Base-by-base conservation (phyloP, 2,888 invertebrate species). In the Crematogaster levior region DNA sequence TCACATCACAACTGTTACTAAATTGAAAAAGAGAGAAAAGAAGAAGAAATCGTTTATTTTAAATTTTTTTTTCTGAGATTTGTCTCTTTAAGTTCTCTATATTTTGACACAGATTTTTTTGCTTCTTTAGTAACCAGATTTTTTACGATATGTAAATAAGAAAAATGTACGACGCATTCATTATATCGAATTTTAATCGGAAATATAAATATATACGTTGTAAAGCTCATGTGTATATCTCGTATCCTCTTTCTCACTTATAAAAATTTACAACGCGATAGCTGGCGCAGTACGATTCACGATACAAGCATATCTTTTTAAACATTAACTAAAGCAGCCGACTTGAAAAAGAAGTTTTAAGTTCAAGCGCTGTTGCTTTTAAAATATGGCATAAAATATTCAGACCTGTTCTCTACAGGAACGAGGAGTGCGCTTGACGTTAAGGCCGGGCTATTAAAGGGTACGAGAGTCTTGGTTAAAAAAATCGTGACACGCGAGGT, bases 351-450 rank as follows among this genome's bases (percentile, higher is more conserved):
- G 81, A 85, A 81, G 84, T 86, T 88, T 83, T 82, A 83, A 88
- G 88, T 77, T 66, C 83, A 53, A 34, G 56, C 70, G 34, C 61
- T 66, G 80, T 51, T 70, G 83, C 83, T 75, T 84, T 86, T 81
- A 87, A 88, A 87, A 82, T 74, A 81, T 70, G 66, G 81, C 85
- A 83, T 89, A 82, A 88, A 89, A 84, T 86, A 87, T 88, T 88
- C 89, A 89, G 82, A 70, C 80, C 82, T 85, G 88, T 84, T 83
- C 82, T 84, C 82, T 70, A 60, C 88, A 85, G 88, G 53, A 79
- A 46, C 81, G 74, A 75, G 80, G 74, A 80, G 82, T 88, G 89
- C 53, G 72, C 79, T 81, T 84, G 89, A 89, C 86, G 84, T 85
- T 84, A 89, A 89, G 85, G 85, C 85, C 81, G 79, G 61, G 43